phyloP scores from a whole-genome alignment of 2,888 invertebrate species.

The Leptinotarsa haldemani region DNA sequence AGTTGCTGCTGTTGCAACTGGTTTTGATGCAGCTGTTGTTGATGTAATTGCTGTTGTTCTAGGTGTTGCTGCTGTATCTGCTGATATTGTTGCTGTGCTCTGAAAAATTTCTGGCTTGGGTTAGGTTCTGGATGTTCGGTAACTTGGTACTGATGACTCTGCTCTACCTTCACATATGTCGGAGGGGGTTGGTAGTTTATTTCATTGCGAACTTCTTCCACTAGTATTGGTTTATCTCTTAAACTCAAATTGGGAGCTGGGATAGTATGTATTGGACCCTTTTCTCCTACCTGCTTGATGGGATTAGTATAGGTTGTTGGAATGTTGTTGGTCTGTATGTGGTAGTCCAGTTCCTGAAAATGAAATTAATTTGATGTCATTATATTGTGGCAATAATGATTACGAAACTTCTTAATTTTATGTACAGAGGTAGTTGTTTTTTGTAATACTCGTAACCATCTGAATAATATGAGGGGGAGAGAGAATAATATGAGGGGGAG shows the following conservation, averaged over 20 bases:
- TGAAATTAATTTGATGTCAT: background rate
- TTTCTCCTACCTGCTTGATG: conserved; percentile 65
- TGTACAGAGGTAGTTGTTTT: too few relatives aligned
- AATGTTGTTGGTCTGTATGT: conserved; percentile 61
- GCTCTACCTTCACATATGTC: conserved; percentile 35
- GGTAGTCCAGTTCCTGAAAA: conserved; percentile 59
- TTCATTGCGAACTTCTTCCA: conserved; percentile 57
- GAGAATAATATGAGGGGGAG: too few relatives aligned
- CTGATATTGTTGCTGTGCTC: conserved; percentile 51
- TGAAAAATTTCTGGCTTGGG: conserved; percentile 50
- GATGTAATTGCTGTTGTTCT: conserved; percentile 55
- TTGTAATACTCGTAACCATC: too few relatives aligned
- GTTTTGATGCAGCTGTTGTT: conserved; percentile 55
- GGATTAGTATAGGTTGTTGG: conserved; percentile 58
- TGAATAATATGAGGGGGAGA: too few relatives aligned
- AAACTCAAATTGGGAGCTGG: conserved; percentile 85
- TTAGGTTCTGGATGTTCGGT: conserved; percentile 67
- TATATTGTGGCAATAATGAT: background rate
- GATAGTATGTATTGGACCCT: conserved; percentile 86
- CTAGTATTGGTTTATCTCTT: conserved; percentile 73
- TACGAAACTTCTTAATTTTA: background rate
- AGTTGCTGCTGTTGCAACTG: conserved; percentile 44
- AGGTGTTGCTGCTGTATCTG: conserved; percentile 49
- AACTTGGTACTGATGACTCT: conserved; percentile 68
- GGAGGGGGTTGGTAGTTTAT: conserved; percentile 25